Conservation (phyloP, 1,140 invertebrate genomes). For the Harpegnathos saltator region DNA sequence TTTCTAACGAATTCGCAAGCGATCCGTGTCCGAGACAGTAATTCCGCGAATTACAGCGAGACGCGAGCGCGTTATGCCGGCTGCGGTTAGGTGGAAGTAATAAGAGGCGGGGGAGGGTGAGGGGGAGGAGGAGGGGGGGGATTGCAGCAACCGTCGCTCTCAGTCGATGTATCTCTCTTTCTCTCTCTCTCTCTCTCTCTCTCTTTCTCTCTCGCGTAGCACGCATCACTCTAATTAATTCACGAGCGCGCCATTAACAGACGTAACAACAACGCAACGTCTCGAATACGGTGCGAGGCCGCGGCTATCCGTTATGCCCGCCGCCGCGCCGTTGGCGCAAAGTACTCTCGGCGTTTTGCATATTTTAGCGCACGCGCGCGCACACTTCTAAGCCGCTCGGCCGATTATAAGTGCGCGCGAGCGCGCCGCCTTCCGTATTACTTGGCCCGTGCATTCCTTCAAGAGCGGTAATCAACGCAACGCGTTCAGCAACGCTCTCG, state of each 20-base stretch:
- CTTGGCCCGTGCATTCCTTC: slow-evolving; percentile 18
- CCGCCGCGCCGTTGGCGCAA: slow-evolving; percentile 3
- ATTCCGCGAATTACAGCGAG: background rate
- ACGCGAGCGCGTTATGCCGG: no score
- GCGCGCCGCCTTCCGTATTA: slow-evolving; percentile 30
- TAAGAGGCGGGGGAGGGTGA: slow-evolving; percentile 29
- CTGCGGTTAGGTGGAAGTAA: background rate
- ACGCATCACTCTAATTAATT: slow-evolving; percentile 53
- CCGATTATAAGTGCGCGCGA: slow-evolving; percentile 18
- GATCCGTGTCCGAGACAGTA: slow-evolving; percentile 3
- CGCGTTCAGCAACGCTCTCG: background rate
- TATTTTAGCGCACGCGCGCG: slow-evolving; percentile 44
- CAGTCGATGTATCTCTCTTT: slow-evolving; percentile 44
- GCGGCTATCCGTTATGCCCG: slow-evolving; percentile 41
- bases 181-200: no score
- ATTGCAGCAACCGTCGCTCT: slow-evolving; percentile 18
- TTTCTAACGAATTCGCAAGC: no score
- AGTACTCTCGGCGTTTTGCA: slow-evolving; percentile 23
- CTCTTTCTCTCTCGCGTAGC: no score
- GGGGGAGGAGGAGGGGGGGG: slow-evolving; percentile 38
- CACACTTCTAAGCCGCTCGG: background rate
- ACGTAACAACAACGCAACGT: slow-evolving; percentile 24
- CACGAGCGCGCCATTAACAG: slow-evolving; percentile 31
- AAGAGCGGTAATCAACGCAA: slow-evolving; percentile 30
- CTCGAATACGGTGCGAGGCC: slow-evolving; percentile 5